A percentile compares a stretch with the other conserved stretches of the same genome.
Evolutionary conservation across 1,140 invertebrate genomes (phyloP).

Genomic region (Hydropsyche tenuis): DNA sequence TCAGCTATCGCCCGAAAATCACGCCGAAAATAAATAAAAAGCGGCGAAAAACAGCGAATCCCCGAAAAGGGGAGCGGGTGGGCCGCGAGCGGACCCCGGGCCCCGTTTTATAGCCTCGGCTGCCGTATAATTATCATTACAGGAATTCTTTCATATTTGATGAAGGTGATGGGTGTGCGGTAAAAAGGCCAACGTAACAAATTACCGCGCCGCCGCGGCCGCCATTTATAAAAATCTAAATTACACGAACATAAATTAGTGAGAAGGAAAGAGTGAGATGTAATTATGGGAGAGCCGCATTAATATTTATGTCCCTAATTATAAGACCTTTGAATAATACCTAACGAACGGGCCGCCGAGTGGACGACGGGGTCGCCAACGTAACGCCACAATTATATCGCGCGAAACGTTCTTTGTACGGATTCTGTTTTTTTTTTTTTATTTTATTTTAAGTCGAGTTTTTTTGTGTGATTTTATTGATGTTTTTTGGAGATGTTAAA

Average conservation of each 20-base stretch:
- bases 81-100: neutral
- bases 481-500: too few species aligned
- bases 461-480: too few species aligned
- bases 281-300: constrained; percentile 50
- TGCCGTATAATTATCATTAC: constrained; percentile 50
- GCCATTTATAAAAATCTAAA: constrained; percentile 51
- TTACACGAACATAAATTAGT: constrained; percentile 51
- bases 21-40: too few species aligned
- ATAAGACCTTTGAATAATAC: constrained; percentile 51
- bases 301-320: constrained; percentile 51
- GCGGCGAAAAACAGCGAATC: too few species aligned
- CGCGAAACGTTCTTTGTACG: neutral
- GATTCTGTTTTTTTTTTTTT: too few species aligned
- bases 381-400: constrained; percentile 15
- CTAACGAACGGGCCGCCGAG: constrained; percentile 47
- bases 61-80: neutral
- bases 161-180: constrained; percentile 48
- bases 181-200: constrained; percentile 47
- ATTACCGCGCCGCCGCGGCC: constrained; percentile 47
- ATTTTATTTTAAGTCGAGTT: too few species aligned
- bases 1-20: too few species aligned
- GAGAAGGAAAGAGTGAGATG: constrained; percentile 50
- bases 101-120: constrained; percentile 31
- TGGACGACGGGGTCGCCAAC: constrained; percentile 42
- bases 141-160: constrained; percentile 51